Evolutionary conservation across 2,888 invertebrate genomes (phyloP).

Genomic region (Drosophila colorata): DNA sequence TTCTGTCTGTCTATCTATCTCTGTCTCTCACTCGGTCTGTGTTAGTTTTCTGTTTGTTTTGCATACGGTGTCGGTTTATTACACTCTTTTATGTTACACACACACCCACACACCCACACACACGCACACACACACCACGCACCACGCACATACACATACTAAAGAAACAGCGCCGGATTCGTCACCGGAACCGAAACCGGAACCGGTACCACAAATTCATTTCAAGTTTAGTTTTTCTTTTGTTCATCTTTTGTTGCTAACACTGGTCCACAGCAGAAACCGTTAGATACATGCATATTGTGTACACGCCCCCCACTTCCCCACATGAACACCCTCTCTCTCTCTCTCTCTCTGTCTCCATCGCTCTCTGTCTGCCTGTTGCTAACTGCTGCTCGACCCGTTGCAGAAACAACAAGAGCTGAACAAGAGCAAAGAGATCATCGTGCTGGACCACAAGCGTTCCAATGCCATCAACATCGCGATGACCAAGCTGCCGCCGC

Average conservation of each 20-base stretch:
- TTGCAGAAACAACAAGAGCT: slow-evolving; percentile 92
- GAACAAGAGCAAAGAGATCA: slow-evolving; percentile 95
- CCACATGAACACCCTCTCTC: slow-evolving; percentile 10
- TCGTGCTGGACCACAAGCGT: slow-evolving; percentile 97
- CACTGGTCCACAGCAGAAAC: slow-evolving; percentile 13
- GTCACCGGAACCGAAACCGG: background rate
- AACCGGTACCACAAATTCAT: slow-evolving; percentile 3
- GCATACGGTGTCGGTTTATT: slow-evolving; percentile 70
- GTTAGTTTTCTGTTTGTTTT: slow-evolving; percentile 35
- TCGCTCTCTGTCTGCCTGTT: background rate
- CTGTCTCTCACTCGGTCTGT: slow-evolving; percentile 22
- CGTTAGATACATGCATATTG: too few relatives aligned
- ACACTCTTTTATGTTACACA: slow-evolving; percentile 23
- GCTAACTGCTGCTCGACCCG: slow-evolving; percentile 6
- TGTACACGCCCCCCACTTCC: slow-evolving; percentile 2
- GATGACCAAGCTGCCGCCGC: slow-evolving; percentile 99
- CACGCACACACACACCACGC: background rate
- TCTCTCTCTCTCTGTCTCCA: background rate
- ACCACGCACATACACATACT: slow-evolving; percentile 1
- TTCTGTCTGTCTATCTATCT: slow-evolving; percentile 13
- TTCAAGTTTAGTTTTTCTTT: slow-evolving; percentile 15
- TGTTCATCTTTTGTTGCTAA: slow-evolving; percentile 5
- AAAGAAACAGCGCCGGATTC: too few relatives aligned
- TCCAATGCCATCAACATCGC: slow-evolving; percentile 99
- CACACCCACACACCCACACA: slow-evolving; percentile 16